Evolutionary conservation across 2,113 vertebrate species (phyloP).

Genomic region (Engraulis encrasicolus): DNA sequence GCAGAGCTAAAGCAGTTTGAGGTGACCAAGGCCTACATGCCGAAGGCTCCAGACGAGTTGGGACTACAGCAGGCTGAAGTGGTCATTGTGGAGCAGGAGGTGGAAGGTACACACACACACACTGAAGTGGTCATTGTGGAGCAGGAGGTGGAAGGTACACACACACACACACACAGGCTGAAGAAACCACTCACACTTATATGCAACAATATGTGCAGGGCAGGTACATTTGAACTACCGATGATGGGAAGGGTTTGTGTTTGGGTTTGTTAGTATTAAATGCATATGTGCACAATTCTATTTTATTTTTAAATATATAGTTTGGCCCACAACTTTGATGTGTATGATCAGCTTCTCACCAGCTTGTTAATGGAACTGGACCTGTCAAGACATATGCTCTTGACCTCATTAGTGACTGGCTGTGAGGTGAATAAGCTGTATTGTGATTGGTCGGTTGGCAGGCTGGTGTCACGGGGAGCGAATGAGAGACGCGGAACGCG

Average conservation of each 20-base stretch:
- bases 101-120: conserved; percentile 75
- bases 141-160: conserved; percentile 80
- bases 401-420: not conserved
- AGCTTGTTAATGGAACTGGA: no score
- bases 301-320: no score
- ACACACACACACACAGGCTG: not conserved
- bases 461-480: conserved; percentile 87
- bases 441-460: conserved; percentile 41
- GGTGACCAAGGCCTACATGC: conserved; percentile 83
- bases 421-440: not conserved
- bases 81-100: conserved; percentile 80
- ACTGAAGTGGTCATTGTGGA: conserved; percentile 78
- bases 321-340: no score
- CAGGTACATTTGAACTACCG: no score
- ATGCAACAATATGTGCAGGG: no score
- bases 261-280: no score
- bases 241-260: no score
- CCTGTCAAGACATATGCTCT: no score
- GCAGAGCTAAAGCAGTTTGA: no score
- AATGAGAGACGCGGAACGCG: conserved; percentile 84
- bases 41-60: conserved; percentile 86
- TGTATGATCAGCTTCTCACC: no score
- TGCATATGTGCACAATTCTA: no score
- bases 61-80: conserved; percentile 88
- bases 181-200: no score